phyloP scores from a whole-genome alignment of 2,797 vertebrate species.

The Astyanax mexicanus region DNA sequence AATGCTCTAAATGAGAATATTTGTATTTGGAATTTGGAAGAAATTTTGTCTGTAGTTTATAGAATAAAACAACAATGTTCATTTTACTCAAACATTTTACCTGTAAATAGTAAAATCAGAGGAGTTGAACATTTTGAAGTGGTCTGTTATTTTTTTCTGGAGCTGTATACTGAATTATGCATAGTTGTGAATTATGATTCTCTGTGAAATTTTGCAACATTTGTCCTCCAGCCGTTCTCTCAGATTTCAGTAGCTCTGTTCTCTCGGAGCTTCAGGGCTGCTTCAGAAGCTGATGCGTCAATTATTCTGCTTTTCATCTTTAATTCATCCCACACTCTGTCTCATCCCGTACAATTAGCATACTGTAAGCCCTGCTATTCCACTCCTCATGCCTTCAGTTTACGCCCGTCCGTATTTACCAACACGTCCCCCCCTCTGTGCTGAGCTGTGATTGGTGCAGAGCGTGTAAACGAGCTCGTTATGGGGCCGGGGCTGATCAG shows the following conservation, averaged over 20 bases:
- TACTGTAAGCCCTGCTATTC: conserved; percentile 33
- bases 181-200: too few species aligned
- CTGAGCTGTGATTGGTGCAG: not conserved
- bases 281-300: conserved; percentile 4
- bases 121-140: too few species aligned
- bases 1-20: too few species aligned
- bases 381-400: conserved; percentile 2
- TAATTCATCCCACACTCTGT: conserved; percentile 52
- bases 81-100: too few species aligned
- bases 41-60: too few species aligned
- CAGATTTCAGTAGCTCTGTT: conserved; percentile 4
- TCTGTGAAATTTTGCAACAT: not conserved
- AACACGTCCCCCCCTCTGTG: not conserved
- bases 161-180: too few species aligned
- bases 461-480: conserved; percentile 28
- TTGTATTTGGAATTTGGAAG: too few species aligned
- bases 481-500: conserved; percentile 9
- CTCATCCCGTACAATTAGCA: conserved; percentile 53
- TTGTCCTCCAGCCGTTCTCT: not conserved
- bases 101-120: too few species aligned
- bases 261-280: conserved; percentile 30
- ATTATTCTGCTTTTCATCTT: conserved; percentile 45
- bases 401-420: conserved; percentile 11
- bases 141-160: too few species aligned
- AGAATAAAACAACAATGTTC: too few species aligned